Conservation (phyloP, 2,888 invertebrate genomes). For the Eristalinus aeneus region DNA sequence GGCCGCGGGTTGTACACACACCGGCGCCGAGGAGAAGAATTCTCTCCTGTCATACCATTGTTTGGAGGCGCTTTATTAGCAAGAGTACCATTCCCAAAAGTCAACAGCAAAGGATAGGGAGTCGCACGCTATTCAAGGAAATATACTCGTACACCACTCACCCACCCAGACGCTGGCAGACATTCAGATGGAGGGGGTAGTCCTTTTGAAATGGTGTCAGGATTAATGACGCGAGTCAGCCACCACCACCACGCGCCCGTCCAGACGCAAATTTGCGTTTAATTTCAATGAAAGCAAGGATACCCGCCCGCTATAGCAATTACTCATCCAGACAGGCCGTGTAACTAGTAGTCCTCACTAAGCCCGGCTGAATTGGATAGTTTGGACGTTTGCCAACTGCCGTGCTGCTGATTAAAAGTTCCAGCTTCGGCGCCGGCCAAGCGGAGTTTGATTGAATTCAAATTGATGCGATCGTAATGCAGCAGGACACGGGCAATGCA, state of each 20-base stretch:
- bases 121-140: slow-evolving; percentile 3
- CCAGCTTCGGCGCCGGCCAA: slow-evolving; percentile 27
- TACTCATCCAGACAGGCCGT: slow-evolving; percentile 48
- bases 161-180: not conserved
- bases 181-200: not conserved
- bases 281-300: slow-evolving; percentile 24
- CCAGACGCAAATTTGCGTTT: slow-evolving; percentile 41
- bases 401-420: slow-evolving; percentile 51
- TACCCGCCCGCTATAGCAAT: slow-evolving; percentile 48
- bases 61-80: slow-evolving; percentile 45
- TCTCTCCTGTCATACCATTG: slow-evolving; percentile 58
- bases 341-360: not conserved
- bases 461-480: slow-evolving; percentile 34
- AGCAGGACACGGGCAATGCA: not conserved
- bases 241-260: not conserved
- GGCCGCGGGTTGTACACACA: slow-evolving; percentile 36
- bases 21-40: slow-evolving; percentile 40
- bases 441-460: slow-evolving; percentile 43
- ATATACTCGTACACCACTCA: not conserved
- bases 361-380: not conserved
- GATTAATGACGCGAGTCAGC: slow-evolving; percentile 61
- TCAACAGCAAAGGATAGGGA: slow-evolving; percentile 10
- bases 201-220: slow-evolving; percentile 54
- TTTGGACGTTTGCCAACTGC: slow-evolving; percentile 53
- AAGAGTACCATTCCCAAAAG: slow-evolving; percentile 27